Base-by-base conservation (phyloP, 2,797 vertebrate genomes). In the Tenualosa ilisha region DNA sequence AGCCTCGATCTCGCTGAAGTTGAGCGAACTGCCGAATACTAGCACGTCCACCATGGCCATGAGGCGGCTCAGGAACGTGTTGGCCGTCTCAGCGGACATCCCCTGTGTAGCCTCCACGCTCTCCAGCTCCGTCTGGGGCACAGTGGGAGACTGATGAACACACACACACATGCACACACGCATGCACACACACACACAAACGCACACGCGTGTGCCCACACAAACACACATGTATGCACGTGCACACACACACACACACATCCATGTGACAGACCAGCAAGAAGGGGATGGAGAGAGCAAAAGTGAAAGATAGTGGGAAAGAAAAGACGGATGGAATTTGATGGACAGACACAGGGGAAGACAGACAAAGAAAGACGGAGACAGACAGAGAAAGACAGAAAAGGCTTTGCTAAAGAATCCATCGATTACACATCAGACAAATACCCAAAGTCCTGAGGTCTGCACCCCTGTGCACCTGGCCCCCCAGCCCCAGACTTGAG, bases 21-120 rank as follows among this genome's bases (percentile, higher is more conserved):
- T 99, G 88, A 99, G 96, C 84, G 98, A 99, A 84, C 98, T 99
- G 86, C 98, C 98, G 90, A 99, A 99, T 43, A 99, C 98, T 88
- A 99, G 92, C 24, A 99, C 98, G 85, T 99, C 98, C 83, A 99
- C 98, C 98, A 99, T 97, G 22, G 97, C 97, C 98, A 99, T 99
- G 91, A 99, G 96, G 61, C 98, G 96, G 89, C 97, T 97, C 90
- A 99, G 96, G 92, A 99, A 99, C 13, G 97, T 98, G 89, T 99
- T 96, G 49, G 98, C 98, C 4, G 96, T 98, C 93, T 98, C 97
- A 46, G 97, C 96, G 3, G 98, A 98, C 98, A 99, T 99, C 91
- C 98, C 98, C 94, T 99, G 98, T 1, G 98, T 97, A 51, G 96
- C 96, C 95, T 99, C 98, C 81, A 98, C 97, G 90, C 96, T 98